Conservation (phyloP, 2,113 vertebrate genomes). For the Catharus bicknelli region DNA sequence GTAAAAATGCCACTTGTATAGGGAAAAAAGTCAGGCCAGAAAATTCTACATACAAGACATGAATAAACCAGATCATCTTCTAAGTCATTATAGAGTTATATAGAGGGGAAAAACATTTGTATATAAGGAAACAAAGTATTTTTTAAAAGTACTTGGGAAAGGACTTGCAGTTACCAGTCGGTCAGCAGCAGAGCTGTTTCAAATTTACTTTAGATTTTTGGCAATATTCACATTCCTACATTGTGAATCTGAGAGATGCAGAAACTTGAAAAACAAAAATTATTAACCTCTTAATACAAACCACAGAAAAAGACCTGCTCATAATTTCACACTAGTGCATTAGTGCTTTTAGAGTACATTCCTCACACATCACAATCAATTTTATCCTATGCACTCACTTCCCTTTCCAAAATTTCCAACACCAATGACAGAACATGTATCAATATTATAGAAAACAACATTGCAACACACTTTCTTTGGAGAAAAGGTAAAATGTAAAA, state of each 20-base stretch:
- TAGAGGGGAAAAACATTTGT: background rate
- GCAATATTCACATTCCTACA: background rate
- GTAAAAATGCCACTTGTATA: background rate
- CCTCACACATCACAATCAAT: background rate
- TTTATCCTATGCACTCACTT: background rate
- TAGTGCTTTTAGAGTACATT: background rate
- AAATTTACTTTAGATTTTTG: background rate
- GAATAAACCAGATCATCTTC: background rate
- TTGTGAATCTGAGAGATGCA: background rate
- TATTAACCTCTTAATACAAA: background rate
- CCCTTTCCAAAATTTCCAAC: background rate
- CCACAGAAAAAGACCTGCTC: background rate
- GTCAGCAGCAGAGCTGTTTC: background rate
- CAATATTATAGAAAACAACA: background rate
- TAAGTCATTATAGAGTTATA: background rate
- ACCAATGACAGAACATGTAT: fast-evolving
- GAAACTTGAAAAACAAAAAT: background rate
- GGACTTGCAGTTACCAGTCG: background rate
- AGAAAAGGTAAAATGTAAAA: background rate
- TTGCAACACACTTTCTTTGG: background rate
- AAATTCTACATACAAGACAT: background rate
- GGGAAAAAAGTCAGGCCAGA: background rate
- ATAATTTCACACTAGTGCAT: background rate
- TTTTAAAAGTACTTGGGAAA: background rate
- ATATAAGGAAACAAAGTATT: background rate